phyloP scores from a whole-genome alignment of 1,140 invertebrate genomes.

The Brachionus calyciflorus region DNA sequence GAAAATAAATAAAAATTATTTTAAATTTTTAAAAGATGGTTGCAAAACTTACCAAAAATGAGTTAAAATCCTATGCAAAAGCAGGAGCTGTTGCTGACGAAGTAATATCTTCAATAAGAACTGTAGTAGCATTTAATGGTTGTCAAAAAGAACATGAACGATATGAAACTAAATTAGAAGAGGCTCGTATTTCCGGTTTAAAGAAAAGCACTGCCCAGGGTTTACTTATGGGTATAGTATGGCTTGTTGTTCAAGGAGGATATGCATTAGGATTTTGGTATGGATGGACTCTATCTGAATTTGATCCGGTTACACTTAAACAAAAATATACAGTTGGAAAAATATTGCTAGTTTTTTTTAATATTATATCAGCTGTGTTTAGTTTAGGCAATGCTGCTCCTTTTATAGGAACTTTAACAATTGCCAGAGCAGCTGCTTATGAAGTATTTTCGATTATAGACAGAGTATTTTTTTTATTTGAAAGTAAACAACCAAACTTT shows the following conservation, averaged over 20 bases:
- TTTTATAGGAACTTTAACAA: slow-evolving; percentile 72
- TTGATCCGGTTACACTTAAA: neutral
- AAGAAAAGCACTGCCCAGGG: slow-evolving; percentile 15
- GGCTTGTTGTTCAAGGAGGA: slow-evolving; percentile 26
- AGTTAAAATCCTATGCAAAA: slow-evolving; percentile 57
- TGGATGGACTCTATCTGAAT: slow-evolving; percentile 16
- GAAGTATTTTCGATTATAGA: slow-evolving; percentile 76
- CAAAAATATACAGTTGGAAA: slow-evolving; percentile 30
- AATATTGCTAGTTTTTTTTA: slow-evolving; percentile 50
- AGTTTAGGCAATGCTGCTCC: slow-evolving; percentile 79
- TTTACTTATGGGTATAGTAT: slow-evolving; percentile 33
- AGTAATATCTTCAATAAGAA: slow-evolving; percentile 57
- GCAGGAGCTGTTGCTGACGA: slow-evolving; percentile 61
- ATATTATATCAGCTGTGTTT: slow-evolving; percentile 77
- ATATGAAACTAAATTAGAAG: slow-evolving; percentile 15
- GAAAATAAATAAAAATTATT: neutral
- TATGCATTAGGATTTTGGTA: slow-evolving; percentile 46
- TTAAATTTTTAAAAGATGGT: slow-evolving; percentile 45
- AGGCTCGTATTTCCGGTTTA: slow-evolving; percentile 1
- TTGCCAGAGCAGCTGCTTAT: slow-evolving; percentile 73
- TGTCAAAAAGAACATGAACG: slow-evolving; percentile 56
- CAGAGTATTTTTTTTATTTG: slow-evolving; percentile 60
- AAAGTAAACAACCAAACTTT: neutral
- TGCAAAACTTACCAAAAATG: slow-evolving; percentile 49
- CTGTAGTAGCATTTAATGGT: slow-evolving; percentile 60